A percentile compares a stretch with the other conserved stretches of the same genome.
phyloP scores from a whole-genome alignment of 2,888 invertebrate genomes.

The Microctonus aethiopoides region DNA sequence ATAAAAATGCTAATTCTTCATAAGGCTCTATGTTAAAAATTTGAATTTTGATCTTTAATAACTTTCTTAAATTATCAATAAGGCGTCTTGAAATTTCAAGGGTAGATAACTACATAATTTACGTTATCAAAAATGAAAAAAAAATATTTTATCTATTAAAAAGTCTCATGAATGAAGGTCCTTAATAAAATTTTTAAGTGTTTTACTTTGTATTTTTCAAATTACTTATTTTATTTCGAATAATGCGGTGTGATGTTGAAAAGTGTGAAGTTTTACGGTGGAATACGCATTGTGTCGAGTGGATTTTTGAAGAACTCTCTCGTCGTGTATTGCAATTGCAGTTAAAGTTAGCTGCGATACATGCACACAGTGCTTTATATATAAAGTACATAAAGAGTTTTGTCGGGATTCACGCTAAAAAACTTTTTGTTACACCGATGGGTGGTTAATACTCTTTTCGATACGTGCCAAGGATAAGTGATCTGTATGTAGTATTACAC shows the following conservation, averaged over 20 bases:
- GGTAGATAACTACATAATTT: no score
- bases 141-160: no score
- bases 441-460: constrained; percentile 9
- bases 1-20: no score
- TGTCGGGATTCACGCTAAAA: constrained; percentile 1
- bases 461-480: constrained; percentile 22
- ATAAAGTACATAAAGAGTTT: no score
- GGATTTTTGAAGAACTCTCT: constrained; percentile 25
- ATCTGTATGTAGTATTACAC: no score
- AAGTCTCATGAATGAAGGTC: no score
- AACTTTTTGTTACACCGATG: neutral
- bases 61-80: no score
- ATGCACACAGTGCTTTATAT: neutral
- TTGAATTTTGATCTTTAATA: no score
- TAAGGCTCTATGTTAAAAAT: no score
- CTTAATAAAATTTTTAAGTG: no score
- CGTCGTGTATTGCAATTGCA: neutral
- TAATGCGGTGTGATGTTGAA: neutral
- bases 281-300: constrained; percentile 1
- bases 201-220: neutral
- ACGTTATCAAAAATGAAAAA: no score
- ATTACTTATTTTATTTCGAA: neutral
- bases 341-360: neutral
- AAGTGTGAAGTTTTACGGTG: constrained; percentile 12
- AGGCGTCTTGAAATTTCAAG: no score